Evolutionary conservation across 1,140 invertebrate species (phyloP), one percentile per base, ranked within the genome.

Genomic region (Pachypsylla venusta): DNA sequence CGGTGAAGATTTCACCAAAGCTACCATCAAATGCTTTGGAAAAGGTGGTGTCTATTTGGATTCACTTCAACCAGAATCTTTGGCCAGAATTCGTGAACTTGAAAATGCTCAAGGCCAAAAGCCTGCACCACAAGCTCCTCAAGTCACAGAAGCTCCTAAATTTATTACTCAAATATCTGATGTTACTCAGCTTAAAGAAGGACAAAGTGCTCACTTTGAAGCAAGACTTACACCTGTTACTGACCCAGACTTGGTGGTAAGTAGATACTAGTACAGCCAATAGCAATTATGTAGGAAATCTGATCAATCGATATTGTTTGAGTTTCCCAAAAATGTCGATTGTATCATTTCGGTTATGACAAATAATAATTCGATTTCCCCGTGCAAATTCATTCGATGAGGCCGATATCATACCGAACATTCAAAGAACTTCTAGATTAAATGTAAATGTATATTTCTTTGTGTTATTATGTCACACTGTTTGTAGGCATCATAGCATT

Each of bases 171-270:
- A 93, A 67, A 87, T 95, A 60, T 72, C 76, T 40, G 84, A 89
- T 67, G 79, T 92, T 1, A 81, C 81, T 3, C 84, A 84, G 69
- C 70, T 95, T 54, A 83, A 87, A 54, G 93, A 97, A 75, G 91
- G 92, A 20, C 89, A 94, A 72, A 89, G 88, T 66, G 90, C 89
- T 65, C 92, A 96, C 74, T 93, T 97, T 68, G 93, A 96, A 73
- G 90, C 87, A 1, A 77, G 87, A 68, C 75, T 97, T 25, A 89
- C 87, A 20, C 93, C 93, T 12, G 81, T 93, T 1, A 87, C 84
- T 58, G 93, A 96, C 76, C 92, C 93, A 19, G 87, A 93, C 66
- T 76, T 97, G 57, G 85, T 66, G 48, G 74, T 73, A 61, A 62
- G 65, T 64, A 22, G 16, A 48, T 7, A n/a, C n/a, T n/a, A n/a